Evolutionary conservation across 2,113 vertebrate genomes (phyloP).

Genomic region (Oreochromis niloticus): DNA sequence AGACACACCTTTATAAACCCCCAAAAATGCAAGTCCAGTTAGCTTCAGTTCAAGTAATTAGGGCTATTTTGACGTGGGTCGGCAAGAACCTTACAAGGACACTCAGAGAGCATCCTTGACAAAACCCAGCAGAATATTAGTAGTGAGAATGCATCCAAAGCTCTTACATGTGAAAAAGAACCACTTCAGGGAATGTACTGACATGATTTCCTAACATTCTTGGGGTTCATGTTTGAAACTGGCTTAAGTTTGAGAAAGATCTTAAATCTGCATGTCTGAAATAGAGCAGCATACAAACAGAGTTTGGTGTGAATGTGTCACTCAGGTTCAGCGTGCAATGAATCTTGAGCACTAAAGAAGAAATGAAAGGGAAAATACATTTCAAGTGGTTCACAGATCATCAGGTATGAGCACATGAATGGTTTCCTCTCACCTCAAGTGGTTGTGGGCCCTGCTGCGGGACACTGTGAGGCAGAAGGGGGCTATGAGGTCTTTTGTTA

Average conservation of each 20-base stretch:
- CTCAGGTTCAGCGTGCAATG: neutral
- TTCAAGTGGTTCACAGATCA: neutral
- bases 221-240: neutral
- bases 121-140: too few species aligned
- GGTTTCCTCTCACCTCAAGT: slow-evolving; percentile 25
- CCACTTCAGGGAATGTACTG: too few species aligned
- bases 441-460: slow-evolving; percentile 40
- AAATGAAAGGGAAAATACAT: neutral
- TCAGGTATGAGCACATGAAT: neutral
- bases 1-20: neutral
- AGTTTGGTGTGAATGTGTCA: neutral
- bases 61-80: neutral
- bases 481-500: slow-evolving; percentile 34
- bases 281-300: neutral
- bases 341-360: neutral
- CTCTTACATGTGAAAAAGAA: too few species aligned
- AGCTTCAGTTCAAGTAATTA: neutral
- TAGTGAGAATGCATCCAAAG: too few species aligned
- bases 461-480: neutral
- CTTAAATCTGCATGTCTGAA: neutral
- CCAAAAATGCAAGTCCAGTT: neutral
- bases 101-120: too few species aligned
- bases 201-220: neutral
- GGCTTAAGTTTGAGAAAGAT: neutral
- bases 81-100: neutral